A percentile compares a stretch with the other conserved stretches of the same genome.
These are phyloP conservation scores for Stichodactyla helianthus DNA, from an alignment of 64 coral and sea anemone genomes.

Conservation along the genomic window DNA sequence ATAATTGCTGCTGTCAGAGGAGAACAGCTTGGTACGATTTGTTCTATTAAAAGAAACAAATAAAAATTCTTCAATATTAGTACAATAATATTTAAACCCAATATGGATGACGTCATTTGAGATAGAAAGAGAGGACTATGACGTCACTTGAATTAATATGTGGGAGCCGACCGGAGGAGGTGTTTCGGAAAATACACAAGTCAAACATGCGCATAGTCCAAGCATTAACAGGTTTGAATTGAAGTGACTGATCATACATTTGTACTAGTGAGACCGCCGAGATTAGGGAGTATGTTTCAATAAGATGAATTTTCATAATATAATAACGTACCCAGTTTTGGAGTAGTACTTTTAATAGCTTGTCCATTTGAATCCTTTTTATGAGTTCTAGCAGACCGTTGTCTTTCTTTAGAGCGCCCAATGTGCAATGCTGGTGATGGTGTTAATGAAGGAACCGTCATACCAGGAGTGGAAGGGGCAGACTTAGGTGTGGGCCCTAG, in stretches of 20 bases:
- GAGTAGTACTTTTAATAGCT: neutral
- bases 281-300: no score
- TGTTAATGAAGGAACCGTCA: constrained; percentile 22
- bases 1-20: neutral
- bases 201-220: no score
- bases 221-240: no score
- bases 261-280: no score
- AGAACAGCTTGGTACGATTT: constrained; percentile 52
- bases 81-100: neutral
- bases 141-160: no score
- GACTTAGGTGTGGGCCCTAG: constrained; percentile 13
- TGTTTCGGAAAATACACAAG: no score
- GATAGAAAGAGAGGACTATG: no score
- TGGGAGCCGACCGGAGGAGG: no score
- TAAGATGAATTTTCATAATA: no score
- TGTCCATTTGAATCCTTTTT: neutral
- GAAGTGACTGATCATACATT: no score
- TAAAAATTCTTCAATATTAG: neutral
- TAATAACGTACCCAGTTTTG: neutral
- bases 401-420: neutral
- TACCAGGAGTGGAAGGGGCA: constrained; percentile 20
- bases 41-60: constrained; percentile 29
- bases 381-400: neutral
- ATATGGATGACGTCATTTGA: no score
- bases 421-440: neutral